Evolutionary conservation across 2,888 invertebrate species (phyloP).

Genomic region (Diarsia brunnea): DNA sequence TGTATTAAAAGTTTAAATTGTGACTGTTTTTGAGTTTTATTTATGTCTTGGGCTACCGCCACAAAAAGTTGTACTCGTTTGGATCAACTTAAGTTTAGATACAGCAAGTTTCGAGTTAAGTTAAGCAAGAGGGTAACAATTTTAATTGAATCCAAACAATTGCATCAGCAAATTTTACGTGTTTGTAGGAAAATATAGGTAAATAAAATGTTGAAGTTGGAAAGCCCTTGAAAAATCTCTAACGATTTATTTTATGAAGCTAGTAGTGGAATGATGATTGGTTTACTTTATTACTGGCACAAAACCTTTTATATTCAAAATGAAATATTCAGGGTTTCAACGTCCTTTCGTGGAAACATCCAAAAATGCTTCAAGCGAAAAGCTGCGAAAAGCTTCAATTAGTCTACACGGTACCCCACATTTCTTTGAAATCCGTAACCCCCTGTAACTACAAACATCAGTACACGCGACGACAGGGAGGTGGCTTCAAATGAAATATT

Average conservation of each 20-base stretch:
- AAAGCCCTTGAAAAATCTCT: constrained; percentile 10
- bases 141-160: constrained; percentile 64
- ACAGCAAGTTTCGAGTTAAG: constrained; percentile 51
- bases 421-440: constrained; percentile 20
- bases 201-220: constrained; percentile 27
- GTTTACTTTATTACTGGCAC: background rate
- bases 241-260: background rate
- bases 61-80: constrained; percentile 46
- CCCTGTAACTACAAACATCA: constrained; percentile 4
- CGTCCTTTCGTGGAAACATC: background rate
- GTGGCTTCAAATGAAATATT: constrained; percentile 57
- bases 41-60: constrained; percentile 60
- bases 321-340: background rate
- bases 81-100: constrained; percentile 49
- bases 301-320: background rate
- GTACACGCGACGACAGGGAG: constrained; percentile 30
- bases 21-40: constrained; percentile 59
- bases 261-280: background rate
- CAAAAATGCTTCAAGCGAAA: background rate
- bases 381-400: constrained; percentile 21
- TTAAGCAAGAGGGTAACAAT: constrained; percentile 39
- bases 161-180: constrained; percentile 44
- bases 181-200: constrained; percentile 38
- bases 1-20: constrained; percentile 66
- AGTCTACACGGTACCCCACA: background rate